phyloP scores from a whole-genome alignment of 2,888 invertebrate genomes.

The Hirtodrosophila histrioides region DNA sequence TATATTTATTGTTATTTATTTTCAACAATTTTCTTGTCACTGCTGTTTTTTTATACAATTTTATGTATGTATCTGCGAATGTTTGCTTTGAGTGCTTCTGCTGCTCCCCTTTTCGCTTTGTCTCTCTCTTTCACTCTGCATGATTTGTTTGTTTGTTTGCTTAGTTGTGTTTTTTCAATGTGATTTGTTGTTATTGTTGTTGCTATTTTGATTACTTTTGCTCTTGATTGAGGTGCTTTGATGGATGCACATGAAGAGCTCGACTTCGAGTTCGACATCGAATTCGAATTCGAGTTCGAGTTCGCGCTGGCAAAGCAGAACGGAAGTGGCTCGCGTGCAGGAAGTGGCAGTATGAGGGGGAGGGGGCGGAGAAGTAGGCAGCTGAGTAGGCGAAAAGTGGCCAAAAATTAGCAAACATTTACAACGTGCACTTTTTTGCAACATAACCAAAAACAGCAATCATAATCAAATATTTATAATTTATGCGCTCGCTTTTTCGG shows the following conservation, averaged over 20 bases:
- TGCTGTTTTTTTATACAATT: constrained; percentile 22
- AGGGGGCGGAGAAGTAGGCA: neutral
- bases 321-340: constrained; percentile 70
- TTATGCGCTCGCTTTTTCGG: constrained; percentile 60
- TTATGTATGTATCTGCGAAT: constrained; percentile 21
- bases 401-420: constrained; percentile 39
- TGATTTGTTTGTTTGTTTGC: constrained; percentile 59
- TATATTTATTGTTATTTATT: constrained; percentile 62
- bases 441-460: constrained; percentile 3
- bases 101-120: constrained; percentile 52
- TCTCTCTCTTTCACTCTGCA: constrained; percentile 30
- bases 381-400: constrained; percentile 25
- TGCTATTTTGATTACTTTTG: constrained; percentile 69
- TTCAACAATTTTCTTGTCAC: constrained; percentile 58
- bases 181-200: constrained; percentile 33
- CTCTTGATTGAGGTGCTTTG: constrained; percentile 69
- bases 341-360: constrained; percentile 34
- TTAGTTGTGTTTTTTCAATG: constrained; percentile 42
- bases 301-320: constrained; percentile 56
- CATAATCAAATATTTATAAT: constrained; percentile 50
- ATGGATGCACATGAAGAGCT: constrained; percentile 50
- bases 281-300: constrained; percentile 14
- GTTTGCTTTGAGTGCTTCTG: constrained; percentile 35
- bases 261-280: neutral
- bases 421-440: constrained; percentile 30